Base-by-base conservation (phyloP, 2,888 invertebrate species). In the Sminthurides aquaticus region DNA sequence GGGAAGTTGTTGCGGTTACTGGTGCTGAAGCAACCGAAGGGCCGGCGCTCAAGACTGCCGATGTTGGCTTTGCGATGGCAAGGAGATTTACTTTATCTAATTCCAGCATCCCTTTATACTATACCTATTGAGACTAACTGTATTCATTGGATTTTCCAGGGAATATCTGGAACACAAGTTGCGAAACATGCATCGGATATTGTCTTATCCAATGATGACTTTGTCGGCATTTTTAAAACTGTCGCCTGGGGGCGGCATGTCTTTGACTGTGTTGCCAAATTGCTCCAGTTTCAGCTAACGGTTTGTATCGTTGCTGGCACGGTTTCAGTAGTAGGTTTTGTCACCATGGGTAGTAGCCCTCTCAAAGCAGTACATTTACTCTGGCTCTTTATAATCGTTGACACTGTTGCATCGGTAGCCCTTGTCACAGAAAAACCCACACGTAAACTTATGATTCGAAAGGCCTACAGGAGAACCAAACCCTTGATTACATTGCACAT, bases 191-290 rank as follows among this genome's bases (percentile, higher is more conserved):
- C 99, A 28, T 98, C 97, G 48, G 97, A 98, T 82, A 98, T 98
- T 80, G 99, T 99, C 78, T 84, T 98, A 66, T 98, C 97, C 25
- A 98, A 98, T 81, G 98, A 99, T 82, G 98, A 98, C 82, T 99
- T 98, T 83, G 93, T 94, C 76, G 95, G 94, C 77, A 98, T 98
- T 80, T 97, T 99, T 74, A 98, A 97, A 80, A 97, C 98, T 69
- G 97, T 98, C 72, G 97, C 98, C 96, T 99, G 98, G 98, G 98
- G 98, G 68, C 86, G 98, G 75, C 98, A 99, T 81, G 98, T 98
- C 62, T 98, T 99, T 81, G 98, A 98, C 84, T 94, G 93, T 79
- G 98, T 99, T 81, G 95, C 97, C 71, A 99, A 98, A 84, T 99
- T 98, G 83, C 84, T 99, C 76, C 97, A 98, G 84, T 99, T 98